phyloP scores from a whole-genome alignment of 2,888 invertebrate species.

The Agrochola lota region DNA sequence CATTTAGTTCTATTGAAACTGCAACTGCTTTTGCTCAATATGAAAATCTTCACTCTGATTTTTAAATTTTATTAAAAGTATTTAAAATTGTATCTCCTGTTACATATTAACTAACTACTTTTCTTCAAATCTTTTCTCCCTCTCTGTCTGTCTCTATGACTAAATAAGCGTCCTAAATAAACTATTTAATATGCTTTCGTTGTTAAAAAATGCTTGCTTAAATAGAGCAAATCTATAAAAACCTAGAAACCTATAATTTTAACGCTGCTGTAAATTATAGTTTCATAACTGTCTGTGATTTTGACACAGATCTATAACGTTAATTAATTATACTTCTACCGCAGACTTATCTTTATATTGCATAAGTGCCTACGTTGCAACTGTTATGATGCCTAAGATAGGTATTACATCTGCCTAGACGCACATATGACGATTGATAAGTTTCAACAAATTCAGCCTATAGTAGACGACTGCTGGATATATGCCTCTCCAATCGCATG shows the following conservation, averaged over 20 bases:
- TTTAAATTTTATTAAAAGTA: background rate
- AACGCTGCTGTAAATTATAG: slow-evolving; percentile 1
- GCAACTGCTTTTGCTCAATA: background rate
- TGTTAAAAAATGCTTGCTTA: background rate
- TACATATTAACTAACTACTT: background rate
- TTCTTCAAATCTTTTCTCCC: background rate
- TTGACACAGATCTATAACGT: slow-evolving; percentile 40
- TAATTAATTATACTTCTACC: slow-evolving; percentile 37
- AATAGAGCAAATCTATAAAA: background rate
- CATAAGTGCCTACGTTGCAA: slow-evolving; percentile 4
- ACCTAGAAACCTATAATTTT: slow-evolving; percentile 22
- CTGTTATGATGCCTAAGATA: background rate
- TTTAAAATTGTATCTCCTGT: background rate
- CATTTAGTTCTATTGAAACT: background rate
- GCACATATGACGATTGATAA: background rate
- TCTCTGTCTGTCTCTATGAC: background rate
- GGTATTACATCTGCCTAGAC: background rate
- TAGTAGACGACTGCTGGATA: background rate
- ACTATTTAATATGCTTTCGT: too few species aligned
- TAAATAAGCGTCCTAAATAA: background rate
- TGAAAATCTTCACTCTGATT: too few species aligned
- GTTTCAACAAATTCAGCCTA: background rate
- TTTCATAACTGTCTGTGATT: slow-evolving; percentile 42
- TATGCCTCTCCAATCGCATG: background rate
- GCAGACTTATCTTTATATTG: slow-evolving; percentile 22